Base-by-base conservation (phyloP, 1,140 invertebrate species). In the Drosophila repleta region DNA sequence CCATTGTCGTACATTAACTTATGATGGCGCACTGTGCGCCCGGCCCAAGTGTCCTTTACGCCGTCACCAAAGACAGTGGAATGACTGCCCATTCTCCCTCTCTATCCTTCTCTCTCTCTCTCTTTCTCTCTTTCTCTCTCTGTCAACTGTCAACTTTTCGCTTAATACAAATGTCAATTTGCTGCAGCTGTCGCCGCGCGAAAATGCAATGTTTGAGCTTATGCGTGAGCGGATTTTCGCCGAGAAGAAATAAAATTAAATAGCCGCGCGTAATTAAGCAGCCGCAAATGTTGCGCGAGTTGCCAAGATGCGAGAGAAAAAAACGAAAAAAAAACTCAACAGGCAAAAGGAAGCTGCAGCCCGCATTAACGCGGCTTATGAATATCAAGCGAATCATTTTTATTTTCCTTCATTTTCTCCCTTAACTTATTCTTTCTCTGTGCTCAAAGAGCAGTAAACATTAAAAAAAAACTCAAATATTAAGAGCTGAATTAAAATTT, bases 1-100 rank as follows among this genome's bases (percentile, higher is more conserved):
- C 71, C 65, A 61, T 56, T 69, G 84, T 21, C 83, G 79, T 87
- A 83, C 76, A 87, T 87, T 83, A 79, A 89, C 79, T 83, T 87
- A 79, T 88, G 79, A 82, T 57, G 65, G 65, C 72, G 43, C 60
- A 63, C 45, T 62, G 64, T 26, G 56, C 57, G 56, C 57, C 2
- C 51, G 24, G 75, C 61, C 73, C 52, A 57, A 85, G 64, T 80
- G 83, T 87, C 83, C 67, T 79, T 76, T 81, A 77, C 71, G 75
- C 74, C 79, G 83, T 65, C 74, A 58, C 65, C 82, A 73, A 73
- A 88, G 75, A 53, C 35, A 48, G 37, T 15, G n/a, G 15, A 8
- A 6, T 43, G 15, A 5, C 39, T 6, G 39, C n/a, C 39, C 13
- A 3, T n/a, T 8, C 4, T 7, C 4, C 13, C 0, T 1, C 13